Base-by-base conservation (phyloP, 2,888 invertebrate species). In the Morinoia aosen region DNA sequence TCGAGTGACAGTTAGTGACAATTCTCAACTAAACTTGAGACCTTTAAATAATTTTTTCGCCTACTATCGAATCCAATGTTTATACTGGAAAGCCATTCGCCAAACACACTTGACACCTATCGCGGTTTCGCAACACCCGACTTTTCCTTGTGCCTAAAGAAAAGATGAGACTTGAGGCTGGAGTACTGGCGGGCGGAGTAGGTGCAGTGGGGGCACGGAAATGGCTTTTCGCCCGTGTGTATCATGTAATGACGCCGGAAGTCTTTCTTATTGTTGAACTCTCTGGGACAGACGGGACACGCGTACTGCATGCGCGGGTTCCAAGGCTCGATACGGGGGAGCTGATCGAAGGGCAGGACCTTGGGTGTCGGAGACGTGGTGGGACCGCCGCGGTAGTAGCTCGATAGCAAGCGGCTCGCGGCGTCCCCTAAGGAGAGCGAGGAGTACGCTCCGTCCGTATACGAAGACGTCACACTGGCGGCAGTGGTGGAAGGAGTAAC, bases 221-320 rank as follows among this genome's bases (percentile, higher is more conserved):
- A 96, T 39, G 96, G 96, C 64, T 96, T 96, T 95, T 96, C 96
- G 88, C 96, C 96, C 14, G 96, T 96, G 94, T 96, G 96, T 25
- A 95, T 96, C 58, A 91, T 95, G 96, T 94, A 96, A 95, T 96
- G 96, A 58, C 96, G 96, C 57, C 91, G 40, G 95, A 96, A 96
- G 95, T 96, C 95, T 95, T 96, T 96, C 95, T 96, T 96, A 95
- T 96, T 96, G 48, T 90, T 88, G 61, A 95, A 95, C n/a, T 61
- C 58, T 61, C 91, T 90, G 40, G 58, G 58, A 91, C 95, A 95
- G 11, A 91, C n/a, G 16, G 95, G 91, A 91, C 95, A 95, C 10
- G 58, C 39, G 95, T 95, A 95, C 11, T 93, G 93, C 93, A 93
- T 93, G 19, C 93, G 93, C 39, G 93, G 93, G 33, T 93, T 48